Evolutionary conservation across 2,888 invertebrate genomes (phyloP).

Genomic region (Lottia gigantea): DNA sequence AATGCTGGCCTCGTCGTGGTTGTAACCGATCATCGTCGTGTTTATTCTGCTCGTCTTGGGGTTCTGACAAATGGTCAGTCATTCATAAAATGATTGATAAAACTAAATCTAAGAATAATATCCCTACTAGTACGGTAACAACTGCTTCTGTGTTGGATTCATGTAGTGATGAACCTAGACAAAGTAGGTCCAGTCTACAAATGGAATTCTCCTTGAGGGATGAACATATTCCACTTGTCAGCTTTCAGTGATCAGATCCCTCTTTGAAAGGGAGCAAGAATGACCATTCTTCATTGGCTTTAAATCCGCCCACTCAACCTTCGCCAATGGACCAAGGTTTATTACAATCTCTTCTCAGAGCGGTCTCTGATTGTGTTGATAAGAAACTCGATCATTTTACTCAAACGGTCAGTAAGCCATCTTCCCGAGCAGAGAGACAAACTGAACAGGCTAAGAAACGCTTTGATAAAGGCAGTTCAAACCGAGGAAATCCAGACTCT

Average conservation of each 20-base stretch:
- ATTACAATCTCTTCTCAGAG: neutral
- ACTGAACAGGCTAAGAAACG: neutral
- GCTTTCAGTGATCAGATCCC: too few relatives aligned
- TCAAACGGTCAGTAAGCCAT: neutral
- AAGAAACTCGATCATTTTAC: neutral
- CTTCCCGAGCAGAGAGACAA: neutral
- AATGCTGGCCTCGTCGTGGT: neutral
- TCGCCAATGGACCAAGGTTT: too few relatives aligned
- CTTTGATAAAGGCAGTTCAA: neutral
- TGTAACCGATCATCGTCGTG: neutral
- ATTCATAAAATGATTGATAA: neutral
- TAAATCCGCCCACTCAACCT: too few relatives aligned
- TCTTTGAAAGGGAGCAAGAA: too few relatives aligned
- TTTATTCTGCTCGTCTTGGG: neutral
- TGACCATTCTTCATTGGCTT: too few relatives aligned
- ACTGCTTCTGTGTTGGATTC: neutral
- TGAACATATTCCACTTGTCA: too few relatives aligned
- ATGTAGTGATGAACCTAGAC: too few relatives aligned
- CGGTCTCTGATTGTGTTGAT: neutral
- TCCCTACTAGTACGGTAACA: neutral
- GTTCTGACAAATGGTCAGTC: neutral
- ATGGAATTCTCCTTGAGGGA: too few relatives aligned
- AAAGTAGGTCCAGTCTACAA: too few relatives aligned
- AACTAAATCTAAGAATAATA: neutral
- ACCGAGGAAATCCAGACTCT: too few relatives aligned